phyloP scores from a whole-genome alignment of 53 echinoderm and acorn worm genomes.

The Apostichopus leukothele region DNA sequence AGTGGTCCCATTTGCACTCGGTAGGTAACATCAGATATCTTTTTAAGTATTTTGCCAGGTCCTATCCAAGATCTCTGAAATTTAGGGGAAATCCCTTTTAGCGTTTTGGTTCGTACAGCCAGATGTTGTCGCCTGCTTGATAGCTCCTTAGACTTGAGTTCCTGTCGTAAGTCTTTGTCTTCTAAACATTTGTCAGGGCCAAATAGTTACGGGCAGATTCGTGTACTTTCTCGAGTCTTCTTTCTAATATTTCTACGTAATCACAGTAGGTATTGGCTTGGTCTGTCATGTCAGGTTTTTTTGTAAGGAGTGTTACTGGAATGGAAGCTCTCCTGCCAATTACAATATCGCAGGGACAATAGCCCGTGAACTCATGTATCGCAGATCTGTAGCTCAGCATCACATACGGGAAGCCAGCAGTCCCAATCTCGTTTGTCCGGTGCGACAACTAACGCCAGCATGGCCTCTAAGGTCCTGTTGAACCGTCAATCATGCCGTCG shows the following conservation, averaged over 20 bases:
- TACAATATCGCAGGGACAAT: neutral
- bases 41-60: constrained; percentile 23
- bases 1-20: no score
- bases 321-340: neutral
- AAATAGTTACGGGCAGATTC: no score
- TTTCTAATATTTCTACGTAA: no score
- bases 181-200: neutral
- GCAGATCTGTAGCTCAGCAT: constrained; percentile 30
- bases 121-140: neutral
- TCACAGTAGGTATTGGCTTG: no score
- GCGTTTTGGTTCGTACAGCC: constrained; percentile 32
- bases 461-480: constrained; percentile 5
- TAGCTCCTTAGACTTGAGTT: neutral
- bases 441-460: constrained; percentile 1
- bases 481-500: constrained; percentile 13
- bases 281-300: no score
- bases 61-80: constrained; percentile 30
- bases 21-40: constrained; percentile 37
- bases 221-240: no score
- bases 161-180: neutral
- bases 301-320: neutral
- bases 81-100: constrained; percentile 27
- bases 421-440: neutral
- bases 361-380: neutral
- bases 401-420: no score